A percentile compares a stretch with the other conserved stretches of the same genome.
phyloP scores from a whole-genome alignment of 2,888 invertebrate species.

The Dichetophora obliterata region DNA sequence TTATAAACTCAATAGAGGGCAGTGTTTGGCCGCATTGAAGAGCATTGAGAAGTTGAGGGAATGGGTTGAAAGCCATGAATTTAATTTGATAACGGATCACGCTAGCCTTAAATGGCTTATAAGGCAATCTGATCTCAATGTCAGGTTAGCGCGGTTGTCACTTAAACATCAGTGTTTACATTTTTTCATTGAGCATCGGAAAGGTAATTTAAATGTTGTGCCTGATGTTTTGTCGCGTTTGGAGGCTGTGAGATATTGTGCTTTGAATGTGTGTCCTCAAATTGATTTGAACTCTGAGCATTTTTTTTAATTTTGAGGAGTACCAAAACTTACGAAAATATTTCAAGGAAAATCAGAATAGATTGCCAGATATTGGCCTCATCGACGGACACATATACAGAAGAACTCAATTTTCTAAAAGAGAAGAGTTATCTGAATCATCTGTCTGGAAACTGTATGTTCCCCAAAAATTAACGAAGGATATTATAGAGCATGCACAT shows the following conservation, averaged over 20 bases:
- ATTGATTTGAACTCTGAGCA: slow-evolving; percentile 23
- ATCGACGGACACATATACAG: slow-evolving; percentile 34
- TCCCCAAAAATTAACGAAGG: not conserved
- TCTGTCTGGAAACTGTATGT: slow-evolving; percentile 29
- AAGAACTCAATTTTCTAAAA: slow-evolving; percentile 11
- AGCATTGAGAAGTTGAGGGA: slow-evolving; percentile 20
- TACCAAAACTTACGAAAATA: not conserved
- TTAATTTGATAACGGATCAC: slow-evolving; percentile 17
- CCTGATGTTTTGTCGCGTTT: slow-evolving; percentile 24
- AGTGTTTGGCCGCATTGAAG: slow-evolving; percentile 37
- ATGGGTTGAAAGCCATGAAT: slow-evolving; percentile 12
- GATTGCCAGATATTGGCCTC: slow-evolving; percentile 37
- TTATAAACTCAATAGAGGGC: slow-evolving; percentile 43
- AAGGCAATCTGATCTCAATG: slow-evolving; percentile 11
- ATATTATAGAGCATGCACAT: slow-evolving; percentile 1
- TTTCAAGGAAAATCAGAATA: slow-evolving; percentile 4
- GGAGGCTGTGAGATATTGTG: not conserved
- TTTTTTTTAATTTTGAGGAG: slow-evolving; percentile 19
- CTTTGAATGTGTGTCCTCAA: not conserved
- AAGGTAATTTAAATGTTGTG: slow-evolving; percentile 25
- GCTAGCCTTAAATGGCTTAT: slow-evolving; percentile 21
- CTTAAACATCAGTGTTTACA: slow-evolving; percentile 25
- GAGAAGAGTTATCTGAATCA: slow-evolving; percentile 1
- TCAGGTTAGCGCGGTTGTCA: slow-evolving; percentile 13
- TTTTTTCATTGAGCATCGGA: slow-evolving; percentile 25